A percentile compares a stretch with the other conserved stretches of the same genome.
phyloP scores from a whole-genome alignment of 2,888 invertebrate genomes.

The Dasypolia templi region DNA sequence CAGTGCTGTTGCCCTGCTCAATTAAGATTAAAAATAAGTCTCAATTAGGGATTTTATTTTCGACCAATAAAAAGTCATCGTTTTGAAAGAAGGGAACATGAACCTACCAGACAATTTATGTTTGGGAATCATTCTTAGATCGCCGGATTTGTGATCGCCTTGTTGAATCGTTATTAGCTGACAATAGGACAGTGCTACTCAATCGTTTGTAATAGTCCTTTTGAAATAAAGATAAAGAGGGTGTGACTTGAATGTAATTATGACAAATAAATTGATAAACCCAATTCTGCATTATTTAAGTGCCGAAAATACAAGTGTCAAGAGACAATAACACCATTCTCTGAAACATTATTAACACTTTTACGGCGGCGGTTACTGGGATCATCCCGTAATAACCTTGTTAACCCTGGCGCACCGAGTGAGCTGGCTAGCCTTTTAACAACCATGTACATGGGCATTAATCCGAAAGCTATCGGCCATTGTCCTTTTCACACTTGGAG shows the following conservation, averaged over 20 bases:
- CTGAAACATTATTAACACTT: constrained; percentile 89
- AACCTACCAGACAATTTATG: not conserved
- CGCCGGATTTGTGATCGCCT: too few species aligned
- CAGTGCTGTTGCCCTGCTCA: constrained; percentile 66
- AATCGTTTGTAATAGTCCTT: not conserved
- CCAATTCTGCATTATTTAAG: constrained; percentile 61
- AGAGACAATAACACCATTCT: constrained; percentile 83
- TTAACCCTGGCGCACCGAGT: constrained; percentile 89
- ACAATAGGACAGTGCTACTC: not conserved
- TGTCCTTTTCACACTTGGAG: constrained; percentile 83
- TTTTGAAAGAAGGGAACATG: not conserved
- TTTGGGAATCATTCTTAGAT: not conserved
- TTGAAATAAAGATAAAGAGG: not conserved
- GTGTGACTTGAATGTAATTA: not conserved
- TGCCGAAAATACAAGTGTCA: constrained; percentile 73
- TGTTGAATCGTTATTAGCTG: not conserved
- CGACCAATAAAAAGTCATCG: not conserved
- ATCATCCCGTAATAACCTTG: constrained; percentile 90
- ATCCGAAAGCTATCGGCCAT: constrained; percentile 89
- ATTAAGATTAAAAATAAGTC: constrained; percentile 62
- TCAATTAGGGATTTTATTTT: constrained; percentile 13
- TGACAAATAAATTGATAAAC: constrained; percentile 22
- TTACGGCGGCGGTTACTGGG: constrained; percentile 88
- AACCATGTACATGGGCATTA: constrained; percentile 89
- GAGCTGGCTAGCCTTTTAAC: constrained; percentile 90